Evolutionary conservation across 1,140 invertebrate species (phyloP), one percentile per base, ranked within the genome.

Genomic region (Trinorchestia longiramus): DNA sequence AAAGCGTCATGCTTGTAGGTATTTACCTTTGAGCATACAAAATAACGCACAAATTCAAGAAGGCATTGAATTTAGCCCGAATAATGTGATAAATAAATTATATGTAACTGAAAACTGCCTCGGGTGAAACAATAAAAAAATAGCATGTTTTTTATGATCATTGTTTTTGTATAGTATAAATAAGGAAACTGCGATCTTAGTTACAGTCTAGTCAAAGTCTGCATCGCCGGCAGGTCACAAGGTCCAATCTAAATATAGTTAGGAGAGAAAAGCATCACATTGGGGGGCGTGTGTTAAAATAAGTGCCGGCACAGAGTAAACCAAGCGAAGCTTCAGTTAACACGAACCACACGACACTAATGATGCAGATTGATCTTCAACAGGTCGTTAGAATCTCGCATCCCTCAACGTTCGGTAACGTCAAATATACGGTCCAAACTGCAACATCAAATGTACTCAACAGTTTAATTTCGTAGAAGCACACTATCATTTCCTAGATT

Each of bases 251-350:
- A 90, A 42, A 90, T 90, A 42, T 90, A 90, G 43, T 41, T 77
- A 43, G 88, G 41, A 90, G 88, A 41, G 43, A 90, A 90, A 28
- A 90, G n/a, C 88, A 42, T 43, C 88, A 4, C 43, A 90, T 42
- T 41, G 88, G 41, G 88, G n/a, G 88, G 88, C n/a, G 41, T 41
- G 88, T 77, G 88, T 90, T 41, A 90, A 90, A 90, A 90, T 90
- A 90, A 90, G 43, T 90, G 88, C 88, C 11, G 41, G 88, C 43
- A 15, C n/a, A 6, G n/a, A 41, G 88, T 90, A 90, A 90, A 90
- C 4, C 88, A 43, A 90, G 88, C 11, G 43, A 43, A 42, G 88
- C 88, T 90, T 87, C 88, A 41, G 88, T 90, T 8, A 90, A 90
- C 88, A 90, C n/a, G 41, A 90, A 17, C 88, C 41, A 4, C 11